phyloP scores from a whole-genome alignment of 2,888 invertebrate genomes.

The Ecliptopera silaceata region DNA sequence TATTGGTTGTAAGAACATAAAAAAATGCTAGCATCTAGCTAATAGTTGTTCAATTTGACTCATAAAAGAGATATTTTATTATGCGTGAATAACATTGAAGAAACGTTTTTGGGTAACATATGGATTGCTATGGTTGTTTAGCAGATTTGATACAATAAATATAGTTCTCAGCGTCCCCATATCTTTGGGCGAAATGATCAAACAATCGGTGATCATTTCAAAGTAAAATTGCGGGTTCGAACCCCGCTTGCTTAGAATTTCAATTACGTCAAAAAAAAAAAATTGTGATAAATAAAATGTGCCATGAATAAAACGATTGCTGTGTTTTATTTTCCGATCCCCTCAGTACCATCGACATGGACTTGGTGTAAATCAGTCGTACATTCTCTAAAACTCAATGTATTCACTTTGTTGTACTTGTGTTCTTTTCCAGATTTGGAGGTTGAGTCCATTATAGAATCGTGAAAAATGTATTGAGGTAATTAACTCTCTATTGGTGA shows the following conservation, averaged over 20 bases:
- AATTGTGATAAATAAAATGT: conserved; percentile 20
- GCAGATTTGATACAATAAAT: neutral
- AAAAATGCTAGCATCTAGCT: no score
- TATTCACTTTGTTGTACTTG: conserved; percentile 83
- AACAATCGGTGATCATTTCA: neutral
- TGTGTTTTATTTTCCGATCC: conserved; percentile 32
- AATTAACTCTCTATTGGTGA: conserved; percentile 82
- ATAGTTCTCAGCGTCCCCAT: neutral
- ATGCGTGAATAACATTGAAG: no score
- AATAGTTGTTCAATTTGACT: no score
- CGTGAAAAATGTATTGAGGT: conserved; percentile 83
- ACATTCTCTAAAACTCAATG: conserved; percentile 65
- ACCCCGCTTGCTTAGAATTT: neutral
- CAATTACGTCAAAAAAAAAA: neutral
- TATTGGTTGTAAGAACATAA: no score
- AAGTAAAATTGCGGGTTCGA: conserved; percentile 8
- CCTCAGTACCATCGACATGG: conserved; percentile 57
- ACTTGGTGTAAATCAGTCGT: conserved; percentile 81
- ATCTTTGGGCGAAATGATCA: neutral
- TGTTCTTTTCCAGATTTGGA: conserved; percentile 83
- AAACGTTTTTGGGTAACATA: no score
- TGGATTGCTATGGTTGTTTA: neutral
- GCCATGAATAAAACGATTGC: conserved; percentile 5
- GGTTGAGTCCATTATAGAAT: conserved; percentile 82
- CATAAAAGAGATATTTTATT: no score